phyloP scores from a whole-genome alignment of 2,888 invertebrate genomes.

The Parasteatoda lunata region DNA sequence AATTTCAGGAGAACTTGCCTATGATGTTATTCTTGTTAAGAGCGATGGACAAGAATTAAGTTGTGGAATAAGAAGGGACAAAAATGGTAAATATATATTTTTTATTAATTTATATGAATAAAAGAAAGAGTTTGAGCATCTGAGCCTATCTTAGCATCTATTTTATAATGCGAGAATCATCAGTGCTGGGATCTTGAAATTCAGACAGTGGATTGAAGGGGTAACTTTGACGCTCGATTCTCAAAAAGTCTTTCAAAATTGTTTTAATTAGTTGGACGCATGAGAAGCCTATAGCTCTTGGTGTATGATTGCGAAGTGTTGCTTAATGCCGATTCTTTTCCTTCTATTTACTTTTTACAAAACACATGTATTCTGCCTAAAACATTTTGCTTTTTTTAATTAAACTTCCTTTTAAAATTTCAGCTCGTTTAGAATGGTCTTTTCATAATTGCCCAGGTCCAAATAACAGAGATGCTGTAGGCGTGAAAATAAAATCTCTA shows the following conservation, averaged over 20 bases:
- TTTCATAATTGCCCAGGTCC: conserved; percentile 53
- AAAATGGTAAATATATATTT: background rate
- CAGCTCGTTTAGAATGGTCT: conserved; percentile 25
- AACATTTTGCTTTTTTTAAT: no score
- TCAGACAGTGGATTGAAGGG: no score
- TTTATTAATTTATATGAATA: background rate
- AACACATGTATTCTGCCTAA: no score
- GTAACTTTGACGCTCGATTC: no score
- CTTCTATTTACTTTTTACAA: no score
- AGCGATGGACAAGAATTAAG: conserved; percentile 19
- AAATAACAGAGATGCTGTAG: conserved; percentile 24
- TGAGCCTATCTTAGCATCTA: background rate
- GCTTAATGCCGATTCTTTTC: no score
- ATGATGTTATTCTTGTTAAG: conserved; percentile 42
- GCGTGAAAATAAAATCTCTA: conserved; percentile 17
- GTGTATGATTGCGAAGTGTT: no score
- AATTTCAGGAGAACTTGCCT: conserved; percentile 37
- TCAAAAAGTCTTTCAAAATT: no score
- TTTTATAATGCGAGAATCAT: no score
- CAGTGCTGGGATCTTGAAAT: no score
- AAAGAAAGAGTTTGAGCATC: background rate
- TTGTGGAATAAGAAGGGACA: conserved; percentile 24
- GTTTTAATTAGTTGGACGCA: no score
- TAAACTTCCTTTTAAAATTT: background rate
- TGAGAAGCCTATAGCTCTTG: no score